Evolutionary conservation across 1,140 invertebrate species (phyloP).

Genomic region (Lasaia peninsularis): DNA sequence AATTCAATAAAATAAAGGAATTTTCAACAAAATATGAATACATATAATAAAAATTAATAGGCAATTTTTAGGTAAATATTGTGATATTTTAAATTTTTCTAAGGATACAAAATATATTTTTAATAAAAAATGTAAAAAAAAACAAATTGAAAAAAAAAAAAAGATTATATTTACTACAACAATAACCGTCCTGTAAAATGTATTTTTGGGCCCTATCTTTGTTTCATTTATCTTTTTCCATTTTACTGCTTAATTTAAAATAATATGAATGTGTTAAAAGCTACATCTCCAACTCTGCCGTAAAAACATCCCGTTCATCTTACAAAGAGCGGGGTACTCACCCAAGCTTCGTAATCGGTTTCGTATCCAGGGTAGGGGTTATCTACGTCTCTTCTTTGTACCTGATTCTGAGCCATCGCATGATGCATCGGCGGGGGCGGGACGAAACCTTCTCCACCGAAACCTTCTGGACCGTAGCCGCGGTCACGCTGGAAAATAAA

Average conservation of each 20-base stretch:
- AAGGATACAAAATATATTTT: too few species aligned
- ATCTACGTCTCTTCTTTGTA: slow-evolving; percentile 22
- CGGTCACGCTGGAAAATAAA: slow-evolving; percentile 52
- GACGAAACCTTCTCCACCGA: slow-evolving; percentile 62
- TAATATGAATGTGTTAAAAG: slow-evolving; percentile 1
- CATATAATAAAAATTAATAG: too few species aligned
- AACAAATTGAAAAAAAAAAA: too few species aligned
- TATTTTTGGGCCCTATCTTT: too few species aligned
- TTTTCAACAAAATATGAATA: too few species aligned
- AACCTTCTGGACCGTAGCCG: slow-evolving; percentile 64
- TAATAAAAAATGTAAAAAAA: too few species aligned
- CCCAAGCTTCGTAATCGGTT: slow-evolving; percentile 10
- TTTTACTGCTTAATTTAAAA: neutral
- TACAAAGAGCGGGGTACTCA: slow-evolving; percentile 1
- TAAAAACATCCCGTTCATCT: slow-evolving; percentile 7
- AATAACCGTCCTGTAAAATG: too few species aligned
- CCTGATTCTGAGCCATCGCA: slow-evolving; percentile 66
- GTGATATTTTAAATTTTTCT: too few species aligned
- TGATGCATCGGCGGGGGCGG: slow-evolving; percentile 67
- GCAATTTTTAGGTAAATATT: too few species aligned
- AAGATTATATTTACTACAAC: too few species aligned
- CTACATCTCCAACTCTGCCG: neutral
- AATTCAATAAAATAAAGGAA: too few species aligned
- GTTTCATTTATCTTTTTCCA: too few species aligned
- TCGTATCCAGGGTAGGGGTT: slow-evolving; percentile 14